phyloP scores from a whole-genome alignment of 1,140 invertebrate genomes.

The Drosophila nigromelanica region DNA sequence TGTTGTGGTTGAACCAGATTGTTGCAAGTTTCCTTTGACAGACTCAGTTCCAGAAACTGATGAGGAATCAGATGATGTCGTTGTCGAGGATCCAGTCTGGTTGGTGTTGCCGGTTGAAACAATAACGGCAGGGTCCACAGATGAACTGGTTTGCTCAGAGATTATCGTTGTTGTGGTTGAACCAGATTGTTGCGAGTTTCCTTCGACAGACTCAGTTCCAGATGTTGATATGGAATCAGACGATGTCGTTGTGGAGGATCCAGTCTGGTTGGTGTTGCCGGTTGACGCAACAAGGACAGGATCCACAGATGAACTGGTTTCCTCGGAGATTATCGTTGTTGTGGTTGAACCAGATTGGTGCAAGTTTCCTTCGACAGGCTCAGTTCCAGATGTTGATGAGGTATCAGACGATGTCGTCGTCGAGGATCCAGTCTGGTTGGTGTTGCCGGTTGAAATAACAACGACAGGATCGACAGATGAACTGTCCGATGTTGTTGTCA shows the following conservation, averaged over 20 bases:
- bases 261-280: no score
- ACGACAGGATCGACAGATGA: no score
- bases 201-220: no score
- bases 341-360: slow-evolving; percentile 3
- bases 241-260: slow-evolving; percentile 13
- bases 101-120: no score
- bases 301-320: not conserved
- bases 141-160: no score
- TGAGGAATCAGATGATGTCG: not conserved
- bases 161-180: no score
- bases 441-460: no score
- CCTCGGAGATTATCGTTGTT: slow-evolving; percentile 4
- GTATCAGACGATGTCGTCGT: not conserved
- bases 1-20: slow-evolving; percentile 7
- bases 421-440: not conserved
- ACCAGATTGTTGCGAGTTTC: no score
- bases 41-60: not conserved
- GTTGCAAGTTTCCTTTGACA: not conserved
- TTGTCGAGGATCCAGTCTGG: not conserved
- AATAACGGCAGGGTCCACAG: no score
- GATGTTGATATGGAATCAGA: not conserved
- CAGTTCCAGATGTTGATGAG: not conserved
- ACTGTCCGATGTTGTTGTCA: not conserved
- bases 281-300: no score
- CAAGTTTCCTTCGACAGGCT: not conserved